Base-by-base conservation (phyloP, 1,140 invertebrate species). In the Ostrea denselamellosa region DNA sequence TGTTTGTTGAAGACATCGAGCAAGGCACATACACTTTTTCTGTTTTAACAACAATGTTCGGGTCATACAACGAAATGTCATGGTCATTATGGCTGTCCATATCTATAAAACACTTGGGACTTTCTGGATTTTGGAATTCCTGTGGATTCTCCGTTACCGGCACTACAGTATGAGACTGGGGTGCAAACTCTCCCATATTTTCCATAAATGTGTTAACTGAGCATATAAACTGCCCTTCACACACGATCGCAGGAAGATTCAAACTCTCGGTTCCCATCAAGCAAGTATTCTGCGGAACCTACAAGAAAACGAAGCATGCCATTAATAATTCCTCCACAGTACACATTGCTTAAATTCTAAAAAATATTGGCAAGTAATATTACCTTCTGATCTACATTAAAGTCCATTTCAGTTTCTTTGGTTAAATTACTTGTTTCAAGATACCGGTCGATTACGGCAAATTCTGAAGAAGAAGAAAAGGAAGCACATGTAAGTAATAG, bases 341-440 rank as follows among this genome's bases (percentile, higher is more conserved):
- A 19, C 56, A 62, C n/a, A 2, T 19, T 19, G 19, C 17, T 62
- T 2, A 19, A 19, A 19, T 19, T 3, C 0, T 7, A 19, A 19
- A 19, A 19, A 62, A 2, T n/a, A 17, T 8, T 58, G n/a, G 17
- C 7, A 2, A 17, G 12, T 62, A 62, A 17, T 19, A 77, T 17
- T 77, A 77, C 68, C 68, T 77, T 77, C 12, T 77, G 68, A 77
- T 77, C 68, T 34, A 77, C 22, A 77, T 77, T 22, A 77, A 77
- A 34, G 68, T 77, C 12, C 68, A 77, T 77, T 77, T 22, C 28
- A 34, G 68, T 4, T 25, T 77, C 68, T 28, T 25, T 22, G 22
- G 68, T 25, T 10, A 77, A 77, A 9, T 77, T 0, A 25, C 68
- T 77, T 77, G 68, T 25, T 77, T 77, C 68, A 77, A 77, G 68